Percentiles rank a stretch among this genome's conserved stretches.
Evolutionary conservation across 2,113 vertebrate genomes (phyloP).

Genomic region (Chroicocephalus ridibundus): DNA sequence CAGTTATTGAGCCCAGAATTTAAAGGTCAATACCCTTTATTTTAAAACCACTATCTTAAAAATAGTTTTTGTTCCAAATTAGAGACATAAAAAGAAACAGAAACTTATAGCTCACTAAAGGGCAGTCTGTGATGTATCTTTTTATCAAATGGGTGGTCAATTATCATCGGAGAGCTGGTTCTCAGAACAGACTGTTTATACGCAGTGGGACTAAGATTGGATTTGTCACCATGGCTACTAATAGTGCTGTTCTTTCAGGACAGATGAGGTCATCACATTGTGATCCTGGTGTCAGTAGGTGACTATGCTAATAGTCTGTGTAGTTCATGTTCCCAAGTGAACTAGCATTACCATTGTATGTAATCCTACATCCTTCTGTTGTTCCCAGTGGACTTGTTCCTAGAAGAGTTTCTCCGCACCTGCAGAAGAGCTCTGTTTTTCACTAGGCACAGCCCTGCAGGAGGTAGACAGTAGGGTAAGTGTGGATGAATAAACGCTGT

Average conservation of each 20-base stretch:
- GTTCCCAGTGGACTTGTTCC: not conserved
- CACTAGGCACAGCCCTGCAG: not conserved
- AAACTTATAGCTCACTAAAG: not conserved
- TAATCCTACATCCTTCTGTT: not conserved
- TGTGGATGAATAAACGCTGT: not conserved
- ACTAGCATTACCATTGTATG: not conserved
- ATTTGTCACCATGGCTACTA: conserved; percentile 27
- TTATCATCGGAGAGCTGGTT: not conserved
- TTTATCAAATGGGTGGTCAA: not conserved
- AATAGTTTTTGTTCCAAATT: not conserved
- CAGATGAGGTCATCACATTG: not conserved
- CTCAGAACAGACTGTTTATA: not conserved
- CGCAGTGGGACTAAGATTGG: not conserved
- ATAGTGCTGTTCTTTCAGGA: not conserved
- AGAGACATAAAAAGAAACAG: not conserved
- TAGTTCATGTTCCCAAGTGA: not conserved
- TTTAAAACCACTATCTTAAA: not conserved
- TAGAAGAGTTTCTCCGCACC: not conserved
- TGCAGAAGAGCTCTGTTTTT: not conserved
- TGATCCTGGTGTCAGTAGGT: not conserved
- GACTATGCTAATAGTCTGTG: not conserved
- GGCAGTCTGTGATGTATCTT: not conserved
- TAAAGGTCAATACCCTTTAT: not conserved
- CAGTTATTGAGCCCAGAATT: not conserved
- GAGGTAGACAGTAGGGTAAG: not conserved